Percentiles rank a stretch among this genome's conserved stretches.
Conservation (phyloP, 2,888 invertebrate species). For the Dioctria rufipes region DNA sequence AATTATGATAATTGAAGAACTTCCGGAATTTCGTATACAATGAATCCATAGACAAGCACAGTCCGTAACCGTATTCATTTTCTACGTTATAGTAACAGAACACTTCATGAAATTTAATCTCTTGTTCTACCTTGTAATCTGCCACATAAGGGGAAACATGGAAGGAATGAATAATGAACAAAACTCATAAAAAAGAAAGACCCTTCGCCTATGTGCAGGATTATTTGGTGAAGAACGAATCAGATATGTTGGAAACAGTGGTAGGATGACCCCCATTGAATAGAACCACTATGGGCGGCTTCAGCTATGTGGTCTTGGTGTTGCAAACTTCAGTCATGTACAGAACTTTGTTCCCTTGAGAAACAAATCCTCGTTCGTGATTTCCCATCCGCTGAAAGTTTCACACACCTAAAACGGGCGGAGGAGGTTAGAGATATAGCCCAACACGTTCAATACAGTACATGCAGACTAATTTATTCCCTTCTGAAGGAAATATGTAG, state of each 20-base stretch:
- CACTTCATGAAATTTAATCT: constrained; percentile 49
- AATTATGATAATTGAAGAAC: too few relatives aligned
- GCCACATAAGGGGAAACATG: constrained; percentile 48
- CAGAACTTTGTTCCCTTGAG: constrained; percentile 43
- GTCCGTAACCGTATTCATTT: too few relatives aligned
- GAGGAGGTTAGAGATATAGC: constrained; percentile 1
- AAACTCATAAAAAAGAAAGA: constrained; percentile 26
- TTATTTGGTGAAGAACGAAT: constrained; percentile 16
- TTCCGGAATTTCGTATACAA: too few relatives aligned
- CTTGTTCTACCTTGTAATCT: constrained; percentile 50
- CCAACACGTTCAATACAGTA: constrained; percentile 44
- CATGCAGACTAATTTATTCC: constrained; percentile 50
- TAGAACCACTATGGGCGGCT: background rate
- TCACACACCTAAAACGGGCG: constrained; percentile 23
- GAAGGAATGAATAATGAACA: constrained; percentile 48
- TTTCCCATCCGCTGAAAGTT: constrained; percentile 47
- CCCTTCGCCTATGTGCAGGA: constrained; percentile 24
- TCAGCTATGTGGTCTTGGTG: constrained; percentile 18
- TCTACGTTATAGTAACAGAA: background rate
- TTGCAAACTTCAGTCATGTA: constrained; percentile 42
- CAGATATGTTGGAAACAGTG: constrained; percentile 17
- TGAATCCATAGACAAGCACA: too few relatives aligned
- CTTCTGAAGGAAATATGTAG: constrained; percentile 41
- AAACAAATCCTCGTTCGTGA: constrained; percentile 51
- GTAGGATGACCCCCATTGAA: background rate